These are phyloP conservation scores for Tragulus kanchil DNA, from an alignment of 2,113 vertebrate genomes.

Conservation along the genomic window DNA sequence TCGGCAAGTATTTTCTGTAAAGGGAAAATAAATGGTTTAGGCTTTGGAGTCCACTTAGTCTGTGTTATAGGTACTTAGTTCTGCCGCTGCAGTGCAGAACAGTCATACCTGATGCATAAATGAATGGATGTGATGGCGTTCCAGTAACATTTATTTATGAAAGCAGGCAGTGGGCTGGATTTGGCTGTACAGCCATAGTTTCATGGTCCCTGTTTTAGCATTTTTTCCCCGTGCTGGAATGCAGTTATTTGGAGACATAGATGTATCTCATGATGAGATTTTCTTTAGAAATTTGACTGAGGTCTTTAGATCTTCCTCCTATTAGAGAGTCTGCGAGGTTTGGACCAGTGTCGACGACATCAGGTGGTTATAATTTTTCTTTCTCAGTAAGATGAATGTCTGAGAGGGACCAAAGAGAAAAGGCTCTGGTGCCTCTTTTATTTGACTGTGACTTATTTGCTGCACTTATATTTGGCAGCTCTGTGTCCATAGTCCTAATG, in stretches of 20 bases:
- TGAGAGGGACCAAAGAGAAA: neutral
- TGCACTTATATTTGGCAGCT: neutral
- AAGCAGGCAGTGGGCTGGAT: neutral
- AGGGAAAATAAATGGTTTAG: neutral
- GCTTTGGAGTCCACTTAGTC: neutral
- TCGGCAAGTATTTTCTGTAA: neutral
- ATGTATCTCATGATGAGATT: neutral
- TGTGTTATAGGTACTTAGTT: neutral
- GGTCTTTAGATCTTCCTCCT: neutral
- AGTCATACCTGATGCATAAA: neutral
- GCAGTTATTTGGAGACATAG: neutral
- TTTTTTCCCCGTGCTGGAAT: neutral
- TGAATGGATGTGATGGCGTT: neutral
- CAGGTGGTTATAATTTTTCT: neutral
- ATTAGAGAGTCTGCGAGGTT: neutral
- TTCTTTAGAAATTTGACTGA: neutral
- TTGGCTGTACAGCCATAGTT: neutral
- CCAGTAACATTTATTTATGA: neutral
- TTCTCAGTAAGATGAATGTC: neutral
- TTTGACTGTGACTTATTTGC: neutral
- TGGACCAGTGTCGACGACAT: neutral
- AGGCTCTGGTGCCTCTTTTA: neutral
- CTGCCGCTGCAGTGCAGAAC: neutral
- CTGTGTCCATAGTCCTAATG: neutral
- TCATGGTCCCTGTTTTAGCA: neutral